Percentiles rank a stretch among this genome's conserved stretches.
Conservation (phyloP, 1,140 invertebrate genomes). For the Philopotamus ludificatus region DNA sequence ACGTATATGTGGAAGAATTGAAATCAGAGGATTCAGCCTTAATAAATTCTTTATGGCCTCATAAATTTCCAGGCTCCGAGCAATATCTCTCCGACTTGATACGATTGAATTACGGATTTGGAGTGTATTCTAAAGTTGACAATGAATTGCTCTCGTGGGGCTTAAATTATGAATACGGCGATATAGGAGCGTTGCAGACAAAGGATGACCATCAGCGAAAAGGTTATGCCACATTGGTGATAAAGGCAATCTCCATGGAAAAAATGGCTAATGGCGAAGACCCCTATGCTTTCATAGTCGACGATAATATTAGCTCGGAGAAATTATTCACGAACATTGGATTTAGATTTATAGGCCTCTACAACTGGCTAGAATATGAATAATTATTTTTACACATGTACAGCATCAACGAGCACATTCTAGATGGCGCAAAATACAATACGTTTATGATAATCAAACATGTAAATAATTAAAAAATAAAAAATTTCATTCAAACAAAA, state of each 20-base stretch:
- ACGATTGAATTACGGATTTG: conserved; percentile 43
- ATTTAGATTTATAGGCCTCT: conserved; percentile 35
- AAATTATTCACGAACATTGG: conserved; percentile 43
- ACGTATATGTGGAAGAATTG: conserved; percentile 43
- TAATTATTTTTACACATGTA: not conserved
- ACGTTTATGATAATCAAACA: too few species aligned
- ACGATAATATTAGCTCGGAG: conserved; percentile 41
- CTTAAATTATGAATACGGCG: conserved; percentile 43
- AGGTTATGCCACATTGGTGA: conserved; percentile 43
- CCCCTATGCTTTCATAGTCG: conserved; percentile 39
- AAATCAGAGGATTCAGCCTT: conserved; percentile 34
- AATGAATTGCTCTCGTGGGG: conserved; percentile 43
- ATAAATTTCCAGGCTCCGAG: conserved; percentile 41
- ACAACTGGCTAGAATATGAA: conserved; percentile 31
- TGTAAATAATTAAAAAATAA: too few species aligned
- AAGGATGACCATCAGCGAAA: conserved; percentile 42
- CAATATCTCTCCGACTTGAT: conserved; percentile 42
- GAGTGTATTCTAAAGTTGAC: conserved; percentile 42
- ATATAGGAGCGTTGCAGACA: conserved; percentile 44
- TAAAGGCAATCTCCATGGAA: conserved; percentile 40
- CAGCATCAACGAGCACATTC: too few species aligned
- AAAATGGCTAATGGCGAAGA: conserved; percentile 44
- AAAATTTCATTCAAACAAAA: too few species aligned
- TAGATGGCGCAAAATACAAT: too few species aligned
- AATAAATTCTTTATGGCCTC: conserved; percentile 44